Conservation (phyloP, 2,797 vertebrate genomes). For the Ctenochaetus hawaiiensis region DNA sequence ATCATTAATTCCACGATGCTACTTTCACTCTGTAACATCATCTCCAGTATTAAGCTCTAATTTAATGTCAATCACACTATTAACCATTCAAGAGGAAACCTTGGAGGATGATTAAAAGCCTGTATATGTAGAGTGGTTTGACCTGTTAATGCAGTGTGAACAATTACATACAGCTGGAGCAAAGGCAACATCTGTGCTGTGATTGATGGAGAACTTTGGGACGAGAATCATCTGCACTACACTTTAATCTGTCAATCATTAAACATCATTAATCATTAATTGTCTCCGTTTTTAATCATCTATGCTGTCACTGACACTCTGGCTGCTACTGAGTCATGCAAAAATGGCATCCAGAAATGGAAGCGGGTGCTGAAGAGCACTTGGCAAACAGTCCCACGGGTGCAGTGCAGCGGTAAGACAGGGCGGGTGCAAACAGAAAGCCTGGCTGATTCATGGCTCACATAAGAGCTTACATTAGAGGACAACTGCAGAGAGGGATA, state of each 20-base stretch:
- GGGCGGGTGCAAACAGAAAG: conserved; percentile 66
- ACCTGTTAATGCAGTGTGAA: conserved; percentile 7
- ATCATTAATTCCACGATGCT: conserved; percentile 62
- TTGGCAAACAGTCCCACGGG: conserved; percentile 55
- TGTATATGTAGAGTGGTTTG: neutral
- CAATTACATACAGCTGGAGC: conserved; percentile 6
- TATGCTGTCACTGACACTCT: conserved; percentile 33
- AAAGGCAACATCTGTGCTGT: conserved; percentile 21
- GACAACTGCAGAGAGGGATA: conserved; percentile 43
- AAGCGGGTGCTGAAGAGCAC: conserved; percentile 47
- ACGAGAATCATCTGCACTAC: conserved; percentile 13
- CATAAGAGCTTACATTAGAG: conserved; percentile 59
- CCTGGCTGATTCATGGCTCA: conserved; percentile 65
- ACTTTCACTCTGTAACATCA: conserved; percentile 39
- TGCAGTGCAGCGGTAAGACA: conserved; percentile 33
- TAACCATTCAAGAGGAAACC: conserved; percentile 11
- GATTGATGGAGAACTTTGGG: conserved; percentile 27
- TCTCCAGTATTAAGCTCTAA: conserved; percentile 34
- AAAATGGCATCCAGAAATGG: conserved; percentile 52
- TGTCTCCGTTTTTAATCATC: conserved; percentile 19
- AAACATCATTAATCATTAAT: conserved; percentile 40
- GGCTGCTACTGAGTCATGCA: conserved; percentile 37
- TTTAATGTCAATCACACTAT: conserved; percentile 43
- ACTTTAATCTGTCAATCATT: conserved; percentile 48
- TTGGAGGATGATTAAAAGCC: conserved; percentile 1